A percentile compares a stretch with the other conserved stretches of the same genome.
Conservation (phyloP, 2,113 vertebrate genomes). For the Capreolus pygargus region DNA sequence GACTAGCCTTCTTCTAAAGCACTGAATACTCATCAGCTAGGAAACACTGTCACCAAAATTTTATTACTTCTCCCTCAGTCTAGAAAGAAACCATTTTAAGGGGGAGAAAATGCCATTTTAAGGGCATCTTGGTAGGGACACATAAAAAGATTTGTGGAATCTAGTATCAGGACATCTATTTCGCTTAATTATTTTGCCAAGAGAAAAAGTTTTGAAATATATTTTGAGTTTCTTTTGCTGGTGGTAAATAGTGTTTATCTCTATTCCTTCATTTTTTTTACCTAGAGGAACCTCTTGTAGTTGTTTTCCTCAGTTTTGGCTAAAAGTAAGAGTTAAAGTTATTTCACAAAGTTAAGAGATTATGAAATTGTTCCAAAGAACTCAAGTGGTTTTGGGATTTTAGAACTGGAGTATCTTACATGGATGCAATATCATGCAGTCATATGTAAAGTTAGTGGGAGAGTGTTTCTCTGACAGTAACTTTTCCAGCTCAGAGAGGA, state of each 20-base stretch:
- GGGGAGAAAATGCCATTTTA: neutral
- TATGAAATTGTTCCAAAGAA: neutral
- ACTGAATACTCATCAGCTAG: neutral
- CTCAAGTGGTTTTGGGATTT: neutral
- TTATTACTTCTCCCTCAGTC: neutral
- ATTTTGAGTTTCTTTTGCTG: neutral
- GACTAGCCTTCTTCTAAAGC: neutral
- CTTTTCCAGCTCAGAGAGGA: neutral
- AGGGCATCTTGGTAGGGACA: neutral
- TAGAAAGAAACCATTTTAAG: neutral
- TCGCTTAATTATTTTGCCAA: neutral
- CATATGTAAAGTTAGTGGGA: neutral
- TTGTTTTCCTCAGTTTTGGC: neutral
- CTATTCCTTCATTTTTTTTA: neutral
- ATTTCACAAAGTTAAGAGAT: conserved; percentile 28
- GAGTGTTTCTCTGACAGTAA: neutral
- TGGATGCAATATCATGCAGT: neutral
- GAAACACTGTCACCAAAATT: neutral
- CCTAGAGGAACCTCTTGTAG: neutral
- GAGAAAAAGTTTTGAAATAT: neutral
- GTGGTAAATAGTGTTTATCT: neutral
- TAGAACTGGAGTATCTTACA: neutral
- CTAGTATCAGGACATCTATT: neutral
- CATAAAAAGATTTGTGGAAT: neutral
- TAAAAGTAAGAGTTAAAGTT: conserved; percentile 5